Percentiles rank a stretch among this genome's conserved stretches.
Evolutionary conservation across 64 coral and sea anemone species (phyloP).

Genomic region (Stichodactyla helianthus): DNA sequence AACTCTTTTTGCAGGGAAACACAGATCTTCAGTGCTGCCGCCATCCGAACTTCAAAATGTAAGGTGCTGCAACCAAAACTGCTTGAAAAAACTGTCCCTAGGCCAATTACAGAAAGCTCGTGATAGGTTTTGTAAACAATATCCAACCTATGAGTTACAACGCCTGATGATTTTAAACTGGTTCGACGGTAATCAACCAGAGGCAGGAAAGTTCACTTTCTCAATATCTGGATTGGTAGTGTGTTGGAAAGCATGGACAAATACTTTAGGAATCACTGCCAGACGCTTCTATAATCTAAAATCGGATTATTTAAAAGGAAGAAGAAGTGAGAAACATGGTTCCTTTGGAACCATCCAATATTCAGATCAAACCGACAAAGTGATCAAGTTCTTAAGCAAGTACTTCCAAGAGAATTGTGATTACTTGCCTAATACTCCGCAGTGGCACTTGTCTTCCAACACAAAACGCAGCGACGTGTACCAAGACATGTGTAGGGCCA

Average conservation of each 20-base stretch:
- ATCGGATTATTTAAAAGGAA: slow-evolving; percentile 7
- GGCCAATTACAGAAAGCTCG: background rate
- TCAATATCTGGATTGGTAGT: background rate
- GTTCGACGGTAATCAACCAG: background rate
- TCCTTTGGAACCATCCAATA: no score
- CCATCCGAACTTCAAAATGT: no score
- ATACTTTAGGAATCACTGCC: background rate
- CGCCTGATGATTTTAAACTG: slow-evolving; percentile 5
- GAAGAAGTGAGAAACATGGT: slow-evolving; percentile 4
- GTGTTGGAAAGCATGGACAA: slow-evolving; percentile 9
- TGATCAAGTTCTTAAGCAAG: background rate
- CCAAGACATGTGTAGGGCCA: background rate
- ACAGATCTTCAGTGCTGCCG: no score
- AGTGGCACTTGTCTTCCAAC: background rate
- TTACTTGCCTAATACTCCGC: background rate
- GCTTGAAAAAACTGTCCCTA: background rate
- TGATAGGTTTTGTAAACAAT: background rate
- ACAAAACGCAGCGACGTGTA: background rate
- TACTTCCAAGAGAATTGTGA: background rate
- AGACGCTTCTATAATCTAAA: background rate
- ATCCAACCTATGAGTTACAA: background rate
- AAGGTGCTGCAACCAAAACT: no score
- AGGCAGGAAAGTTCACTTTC: background rate
- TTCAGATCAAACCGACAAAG: background rate
- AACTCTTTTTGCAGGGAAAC: no score